These are phyloP conservation scores for Orcinus orca DNA, from an alignment of 2,113 vertebrate species.

Conservation along the genomic window DNA sequence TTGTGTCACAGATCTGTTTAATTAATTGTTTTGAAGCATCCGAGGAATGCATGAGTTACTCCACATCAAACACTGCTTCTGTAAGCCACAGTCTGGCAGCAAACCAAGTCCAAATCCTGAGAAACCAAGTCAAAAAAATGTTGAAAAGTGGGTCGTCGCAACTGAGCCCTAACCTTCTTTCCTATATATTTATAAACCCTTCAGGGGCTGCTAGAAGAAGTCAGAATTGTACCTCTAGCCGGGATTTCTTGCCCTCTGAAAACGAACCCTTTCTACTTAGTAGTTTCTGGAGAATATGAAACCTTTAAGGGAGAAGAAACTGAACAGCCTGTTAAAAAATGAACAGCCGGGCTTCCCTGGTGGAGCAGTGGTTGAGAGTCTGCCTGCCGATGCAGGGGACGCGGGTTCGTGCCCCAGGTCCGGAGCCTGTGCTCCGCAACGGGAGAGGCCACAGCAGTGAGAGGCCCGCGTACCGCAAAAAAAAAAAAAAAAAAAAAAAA, in stretches of 20 bases:
- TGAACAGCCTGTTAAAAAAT: not conserved
- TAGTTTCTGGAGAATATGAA: not conserved
- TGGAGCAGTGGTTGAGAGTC: no score
- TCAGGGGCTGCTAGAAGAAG: not conserved
- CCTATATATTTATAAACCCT: not conserved
- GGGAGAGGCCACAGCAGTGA: no score
- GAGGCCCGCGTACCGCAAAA: no score
- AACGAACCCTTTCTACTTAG: not conserved
- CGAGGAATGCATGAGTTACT: not conserved
- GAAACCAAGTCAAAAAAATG: constrained; percentile 22
- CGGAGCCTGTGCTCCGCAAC: no score
- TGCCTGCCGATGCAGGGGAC: no score
- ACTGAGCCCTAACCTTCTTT: not conserved
- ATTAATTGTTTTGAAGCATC: not conserved
- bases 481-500: not conserved
- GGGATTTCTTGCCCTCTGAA: not conserved
- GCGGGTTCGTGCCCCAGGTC: no score
- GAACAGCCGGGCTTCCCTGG: not conserved
- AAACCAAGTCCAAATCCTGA: not conserved
- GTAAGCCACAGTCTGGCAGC: not conserved
- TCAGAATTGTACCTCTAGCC: no score
- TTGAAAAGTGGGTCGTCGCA: not conserved
- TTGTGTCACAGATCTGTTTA: not conserved
- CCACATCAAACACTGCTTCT: not conserved
- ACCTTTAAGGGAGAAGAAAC: not conserved